Evolutionary conservation across 2,888 invertebrate genomes (phyloP).

Genomic region (Eupithecia subfuscata): DNA sequence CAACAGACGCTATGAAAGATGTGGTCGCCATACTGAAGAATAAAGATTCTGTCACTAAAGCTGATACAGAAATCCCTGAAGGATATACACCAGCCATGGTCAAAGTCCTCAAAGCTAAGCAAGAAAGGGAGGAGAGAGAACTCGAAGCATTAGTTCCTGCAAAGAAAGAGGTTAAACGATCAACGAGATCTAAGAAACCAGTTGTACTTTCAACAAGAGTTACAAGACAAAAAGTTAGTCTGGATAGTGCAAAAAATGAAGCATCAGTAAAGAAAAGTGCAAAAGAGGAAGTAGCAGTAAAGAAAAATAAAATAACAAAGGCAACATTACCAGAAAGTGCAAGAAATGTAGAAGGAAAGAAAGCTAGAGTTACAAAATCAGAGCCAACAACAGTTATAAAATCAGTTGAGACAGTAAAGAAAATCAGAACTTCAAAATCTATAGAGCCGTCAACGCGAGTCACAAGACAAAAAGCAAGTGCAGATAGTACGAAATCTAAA

Average conservation of each 20-base stretch:
- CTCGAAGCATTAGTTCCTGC: conserved; percentile 57
- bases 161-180: conserved; percentile 56
- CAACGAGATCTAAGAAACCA: conserved; percentile 58
- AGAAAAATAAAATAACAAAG: neutral
- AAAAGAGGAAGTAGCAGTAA: conserved; percentile 19
- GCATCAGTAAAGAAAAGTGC: conserved; percentile 4
- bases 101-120: conserved; percentile 75
- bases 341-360: neutral
- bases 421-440: neutral
- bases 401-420: neutral
- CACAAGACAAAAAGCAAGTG: conserved; percentile 25
- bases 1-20: conserved; percentile 89
- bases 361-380: neutral
- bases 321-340: neutral
- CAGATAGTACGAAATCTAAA: conserved; percentile 23
- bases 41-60: conserved; percentile 67
- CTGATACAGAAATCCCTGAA: conserved; percentile 58
- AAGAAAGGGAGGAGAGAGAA: conserved; percentile 75
- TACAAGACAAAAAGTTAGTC: conserved; percentile 17
- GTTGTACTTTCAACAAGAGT: conserved; percentile 19
- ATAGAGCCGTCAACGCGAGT: conserved; percentile 25
- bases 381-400: neutral
- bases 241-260: neutral
- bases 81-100: conserved; percentile 85
- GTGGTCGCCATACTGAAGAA: conserved; percentile 86